Base-by-base conservation (phyloP, 2,113 vertebrate genomes). In the Saguinus imperator region DNA sequence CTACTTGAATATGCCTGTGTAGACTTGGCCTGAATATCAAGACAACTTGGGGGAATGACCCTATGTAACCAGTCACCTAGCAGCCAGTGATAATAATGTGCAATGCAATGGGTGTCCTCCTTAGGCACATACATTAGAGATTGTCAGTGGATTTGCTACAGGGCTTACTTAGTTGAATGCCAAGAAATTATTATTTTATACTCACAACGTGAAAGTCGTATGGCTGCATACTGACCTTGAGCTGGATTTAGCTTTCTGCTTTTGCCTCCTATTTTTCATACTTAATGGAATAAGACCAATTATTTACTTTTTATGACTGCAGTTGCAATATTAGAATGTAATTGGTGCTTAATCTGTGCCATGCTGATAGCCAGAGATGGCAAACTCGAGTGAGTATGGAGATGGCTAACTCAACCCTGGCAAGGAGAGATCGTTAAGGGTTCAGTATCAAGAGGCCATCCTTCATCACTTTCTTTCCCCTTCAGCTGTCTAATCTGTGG, bases 231-330 rank as follows among this genome's bases (percentile, higher is more conserved):
- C 17, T 96, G 91, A 84, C 70, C 64, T 84, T 89, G 95, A 87
- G 50, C 37, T 95, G 73, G n/a, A 84, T 83, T 94, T 73, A 89
- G 21, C 40, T 75, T 81, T 82, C 66, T 89, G 89, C 75, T 81
- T 84, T 92, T 77, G 75, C 27, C 72, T 94, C 61, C 48, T 90
- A 35, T 79, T 95, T 94, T 76, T 97, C 76, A 91, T 64, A 96
- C 29, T 77, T 94, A 93, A 96, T 93, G 75, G n/a, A 77, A 84
- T 83, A 81, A 92, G 52, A 86, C 58, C 73, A 96, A 89, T 92
- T 85, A 90, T 95, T 95, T 92, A 91, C 52, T 93, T 94, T 92
- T 94, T 85, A 75, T 83, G 93, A 52, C n/a, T 80, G 4, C 0
- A 1, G 64, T 77, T 90, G 82, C 66, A 95, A 25, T 58, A 61